Evolutionary conservation across 2,113 vertebrate species (phyloP), one percentile per base, ranked within the genome.

Genomic region (Phoxinus phoxinus): DNA sequence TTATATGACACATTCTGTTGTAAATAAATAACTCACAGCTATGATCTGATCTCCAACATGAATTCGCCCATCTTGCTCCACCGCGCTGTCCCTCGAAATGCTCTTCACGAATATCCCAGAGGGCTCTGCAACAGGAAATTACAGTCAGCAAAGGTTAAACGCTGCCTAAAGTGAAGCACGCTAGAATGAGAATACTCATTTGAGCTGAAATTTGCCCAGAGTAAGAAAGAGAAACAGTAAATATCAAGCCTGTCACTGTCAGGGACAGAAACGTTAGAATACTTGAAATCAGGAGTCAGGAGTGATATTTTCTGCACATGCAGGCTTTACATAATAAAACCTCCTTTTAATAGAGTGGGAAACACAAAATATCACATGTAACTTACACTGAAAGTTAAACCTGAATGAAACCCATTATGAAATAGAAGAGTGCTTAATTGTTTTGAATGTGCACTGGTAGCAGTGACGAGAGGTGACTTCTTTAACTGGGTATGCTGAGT

Each of bases 71-170:
- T 98, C 97, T 76, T 96, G 96, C 87, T 98, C 97, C 72, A 97
- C 96, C 53, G 96, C 92, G 90, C 98, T 99, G 91, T 95, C 97
- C 92, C 97, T 97, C 53, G 96, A 96, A 76, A 99, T 97, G 91
- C 96, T 99, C 93, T 98, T 99, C 85, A 99, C 98, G 90, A 96
- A 96, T 89, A 98, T 97, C 77, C 98, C 98, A 85, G 97, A 98
- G 91, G 97, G 96, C 41, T 97, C 98, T 99, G 91, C 76, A 8
- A 65, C 27, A 74, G 25, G 41, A 23, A 71, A 81, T 41, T 7
- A 75, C 46, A 48, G 23, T 35, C 63, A 58, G 59, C 75, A 25
- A 46, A 35, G 69, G 13, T 46, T 30, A 76, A 53, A 53, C 12
- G 72, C n/a, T 32, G 37, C 17, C 25, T 4, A 77, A 73, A 19